A percentile compares a stretch with the other conserved stretches of the same genome.
Conservation (phyloP, 2,888 invertebrate genomes). For the Orthosia gracilis region DNA sequence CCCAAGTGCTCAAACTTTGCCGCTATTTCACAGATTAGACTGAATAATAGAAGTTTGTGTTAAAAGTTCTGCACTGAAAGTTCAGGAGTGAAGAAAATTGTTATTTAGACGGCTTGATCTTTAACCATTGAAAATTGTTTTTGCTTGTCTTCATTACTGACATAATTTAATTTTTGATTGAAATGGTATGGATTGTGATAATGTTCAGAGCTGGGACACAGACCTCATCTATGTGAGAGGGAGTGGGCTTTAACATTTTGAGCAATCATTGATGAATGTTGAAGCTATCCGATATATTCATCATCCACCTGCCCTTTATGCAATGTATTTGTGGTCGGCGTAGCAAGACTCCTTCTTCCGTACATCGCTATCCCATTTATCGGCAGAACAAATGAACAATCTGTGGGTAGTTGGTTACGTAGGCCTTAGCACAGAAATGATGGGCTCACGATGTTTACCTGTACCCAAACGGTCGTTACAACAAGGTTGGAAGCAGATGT, state of each 20-base stretch:
- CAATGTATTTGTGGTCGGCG: not conserved
- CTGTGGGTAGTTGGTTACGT: not conserved
- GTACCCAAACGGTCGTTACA: slow-evolving; percentile 5
- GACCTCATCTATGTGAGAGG: too few relatives aligned
- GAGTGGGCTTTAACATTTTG: too few relatives aligned
- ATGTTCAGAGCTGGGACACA: too few relatives aligned
- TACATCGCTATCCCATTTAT: not conserved
- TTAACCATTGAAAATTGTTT: slow-evolving; percentile 4
- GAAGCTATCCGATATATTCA: too few relatives aligned
- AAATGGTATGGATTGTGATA: not conserved
- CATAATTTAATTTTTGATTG: slow-evolving; percentile 1
- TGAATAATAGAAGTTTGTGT: slow-evolving; percentile 33
- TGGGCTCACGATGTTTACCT: slow-evolving; percentile 24
- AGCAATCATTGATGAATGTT: too few relatives aligned
- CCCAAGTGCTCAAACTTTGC: slow-evolving; percentile 25
- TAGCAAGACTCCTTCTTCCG: not conserved
- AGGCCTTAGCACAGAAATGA: slow-evolving; percentile 15
- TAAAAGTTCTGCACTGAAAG: slow-evolving; percentile 14
- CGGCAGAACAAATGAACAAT: not conserved
- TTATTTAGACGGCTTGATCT: slow-evolving; percentile 11
- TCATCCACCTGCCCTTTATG: not conserved
- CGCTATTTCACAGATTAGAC: slow-evolving; percentile 43
- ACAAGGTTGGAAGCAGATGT: slow-evolving; percentile 29
- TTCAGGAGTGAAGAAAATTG: slow-evolving; percentile 10
- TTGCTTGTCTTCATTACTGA: not conserved